Evolutionary conservation across 2,797 vertebrate genomes (phyloP).

Genomic region (Telmatherina bonti): DNA sequence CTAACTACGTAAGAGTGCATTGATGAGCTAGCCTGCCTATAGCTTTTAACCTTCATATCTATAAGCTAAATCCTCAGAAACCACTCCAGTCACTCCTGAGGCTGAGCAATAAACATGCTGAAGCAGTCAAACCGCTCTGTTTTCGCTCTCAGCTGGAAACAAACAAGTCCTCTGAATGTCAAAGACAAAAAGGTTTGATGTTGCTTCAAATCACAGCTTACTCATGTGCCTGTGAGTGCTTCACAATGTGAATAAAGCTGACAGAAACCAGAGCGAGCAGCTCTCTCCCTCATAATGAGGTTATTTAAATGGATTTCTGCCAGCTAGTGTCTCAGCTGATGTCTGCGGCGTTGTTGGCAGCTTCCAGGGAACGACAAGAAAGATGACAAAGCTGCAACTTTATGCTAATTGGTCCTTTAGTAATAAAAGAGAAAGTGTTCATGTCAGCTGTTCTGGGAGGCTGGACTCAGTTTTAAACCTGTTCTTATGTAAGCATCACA

Average conservation of each 20-base stretch:
- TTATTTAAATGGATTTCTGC: background rate
- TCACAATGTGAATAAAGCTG: background rate
- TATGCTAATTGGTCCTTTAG: background rate
- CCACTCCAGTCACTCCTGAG: too few species aligned
- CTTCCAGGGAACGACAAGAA: background rate
- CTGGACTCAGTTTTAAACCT: background rate
- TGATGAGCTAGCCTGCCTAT: too few species aligned
- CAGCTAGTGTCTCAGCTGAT: background rate
- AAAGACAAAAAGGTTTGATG: background rate
- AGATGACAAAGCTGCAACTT: background rate
- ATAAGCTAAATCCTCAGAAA: too few species aligned
- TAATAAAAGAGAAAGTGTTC: background rate
- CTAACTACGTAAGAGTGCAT: too few species aligned
- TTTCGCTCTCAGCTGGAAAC: background rate
- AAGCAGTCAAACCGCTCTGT: background rate
- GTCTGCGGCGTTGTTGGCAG: background rate
- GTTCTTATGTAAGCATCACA: background rate
- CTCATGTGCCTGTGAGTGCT: background rate
- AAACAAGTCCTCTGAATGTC: background rate
- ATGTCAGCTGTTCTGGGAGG: background rate
- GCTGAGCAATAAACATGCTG: background rate
- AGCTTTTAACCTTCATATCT: too few species aligned
- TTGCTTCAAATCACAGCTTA: background rate
- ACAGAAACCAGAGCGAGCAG: background rate
- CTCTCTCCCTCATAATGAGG: background rate